phyloP scores from a whole-genome alignment of 2,888 invertebrate species.

The Chrysolina haemoptera region DNA sequence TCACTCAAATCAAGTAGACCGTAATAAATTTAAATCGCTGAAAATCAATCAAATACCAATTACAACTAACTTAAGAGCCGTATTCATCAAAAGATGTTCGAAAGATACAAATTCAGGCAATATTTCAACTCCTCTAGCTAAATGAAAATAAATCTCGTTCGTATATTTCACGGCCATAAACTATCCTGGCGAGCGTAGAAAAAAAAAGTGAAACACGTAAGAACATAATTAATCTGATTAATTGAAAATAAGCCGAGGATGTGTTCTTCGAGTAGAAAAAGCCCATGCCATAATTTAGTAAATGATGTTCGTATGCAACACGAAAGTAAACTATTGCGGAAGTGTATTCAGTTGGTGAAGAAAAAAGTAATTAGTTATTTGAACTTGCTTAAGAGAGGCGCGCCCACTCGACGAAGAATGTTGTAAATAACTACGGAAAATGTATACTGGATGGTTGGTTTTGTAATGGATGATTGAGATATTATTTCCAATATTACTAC shows the following conservation, averaged over 20 bases:
- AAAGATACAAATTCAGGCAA: conserved; percentile 19
- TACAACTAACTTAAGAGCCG: conserved; percentile 14
- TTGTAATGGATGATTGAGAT: not conserved
- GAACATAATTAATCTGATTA: conserved; percentile 30
- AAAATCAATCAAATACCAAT: conserved; percentile 19
- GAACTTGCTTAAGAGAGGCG: conserved; percentile 9
- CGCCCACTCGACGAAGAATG: conserved; percentile 3
- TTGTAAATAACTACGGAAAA: not conserved
- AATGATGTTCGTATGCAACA: conserved; percentile 18
- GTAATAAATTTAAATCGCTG: not conserved
- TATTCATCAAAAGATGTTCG: conserved; percentile 20
- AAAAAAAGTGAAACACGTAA: conserved; percentile 21
- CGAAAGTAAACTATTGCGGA: conserved; percentile 5
- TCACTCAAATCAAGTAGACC: not conserved
- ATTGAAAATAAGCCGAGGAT: conserved; percentile 30
- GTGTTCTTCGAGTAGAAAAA: conserved; percentile 24
- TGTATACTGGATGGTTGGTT: not conserved
- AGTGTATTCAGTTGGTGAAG: conserved; percentile 2
- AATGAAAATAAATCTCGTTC: conserved; percentile 22
- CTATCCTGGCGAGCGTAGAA: not conserved
- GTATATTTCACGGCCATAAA: conserved; percentile 11
- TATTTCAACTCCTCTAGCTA: conserved; percentile 9
- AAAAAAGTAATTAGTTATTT: conserved; percentile 23
- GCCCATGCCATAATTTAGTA: not conserved
- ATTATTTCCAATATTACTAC: not conserved